Evolutionary conservation across 2,113 vertebrate genomes (phyloP).

Genomic region (Odocoileus virginianus): DNA sequence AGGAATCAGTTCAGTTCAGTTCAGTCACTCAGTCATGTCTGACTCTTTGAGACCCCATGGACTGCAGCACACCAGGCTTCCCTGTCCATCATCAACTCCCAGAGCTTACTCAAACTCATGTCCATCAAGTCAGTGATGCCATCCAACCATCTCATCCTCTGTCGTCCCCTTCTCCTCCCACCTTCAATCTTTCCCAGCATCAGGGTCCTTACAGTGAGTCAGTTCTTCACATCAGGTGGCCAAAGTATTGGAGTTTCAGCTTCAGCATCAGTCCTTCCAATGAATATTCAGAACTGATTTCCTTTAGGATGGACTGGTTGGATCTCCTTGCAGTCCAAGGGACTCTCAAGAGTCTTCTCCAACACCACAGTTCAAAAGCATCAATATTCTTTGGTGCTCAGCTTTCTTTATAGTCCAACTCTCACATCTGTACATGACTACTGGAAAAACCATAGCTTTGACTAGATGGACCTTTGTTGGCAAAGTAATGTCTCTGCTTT

Average conservation of each 20-base stretch:
- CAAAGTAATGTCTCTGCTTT: background rate
- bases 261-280: background rate
- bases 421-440: background rate
- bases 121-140: background rate
- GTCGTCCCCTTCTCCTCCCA: fast-evolving
- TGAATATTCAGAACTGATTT: background rate
- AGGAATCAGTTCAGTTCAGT: background rate
- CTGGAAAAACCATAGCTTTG: background rate
- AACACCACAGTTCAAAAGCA: background rate
- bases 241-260: background rate
- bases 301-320: background rate
- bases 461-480: background rate
- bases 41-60: background rate
- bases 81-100: background rate
- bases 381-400: background rate
- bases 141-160: background rate
- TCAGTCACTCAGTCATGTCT: fast-evolving
- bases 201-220: background rate
- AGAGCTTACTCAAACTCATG: background rate
- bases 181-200: background rate
- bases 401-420: background rate
- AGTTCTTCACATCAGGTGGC: background rate
- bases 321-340: background rate
- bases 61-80: background rate
- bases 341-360: background rate